Evolutionary conservation across 2,888 invertebrate genomes (phyloP).

Genomic region (Drosophila demipolita): DNA sequence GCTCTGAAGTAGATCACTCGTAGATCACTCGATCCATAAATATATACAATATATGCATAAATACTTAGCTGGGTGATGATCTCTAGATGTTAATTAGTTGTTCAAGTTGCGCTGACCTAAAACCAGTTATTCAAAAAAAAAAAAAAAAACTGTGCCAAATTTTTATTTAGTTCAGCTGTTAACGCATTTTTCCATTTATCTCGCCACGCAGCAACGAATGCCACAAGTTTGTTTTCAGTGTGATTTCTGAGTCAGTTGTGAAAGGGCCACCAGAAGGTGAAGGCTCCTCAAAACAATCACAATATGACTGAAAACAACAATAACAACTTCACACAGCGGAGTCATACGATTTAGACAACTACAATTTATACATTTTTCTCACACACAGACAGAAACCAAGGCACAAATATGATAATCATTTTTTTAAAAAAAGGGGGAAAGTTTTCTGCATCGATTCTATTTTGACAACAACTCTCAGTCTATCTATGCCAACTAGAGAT

Average conservation of each 20-base stretch:
- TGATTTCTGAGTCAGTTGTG: constrained; percentile 28
- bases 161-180: background rate
- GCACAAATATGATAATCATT: constrained; percentile 1
- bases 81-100: constrained; percentile 42
- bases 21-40: constrained; percentile 11
- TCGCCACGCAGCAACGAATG: background rate
- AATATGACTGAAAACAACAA: constrained; percentile 8
- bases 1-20: constrained; percentile 30
- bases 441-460: background rate
- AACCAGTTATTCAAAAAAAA: constrained; percentile 11
- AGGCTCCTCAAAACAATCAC: background rate
- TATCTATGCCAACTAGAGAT: background rate
- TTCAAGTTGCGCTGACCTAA: constrained; percentile 34
- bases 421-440: background rate
- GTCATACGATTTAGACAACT: background rate
- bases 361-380: background rate
- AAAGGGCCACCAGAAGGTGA: constrained; percentile 24
- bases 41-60: constrained; percentile 22
- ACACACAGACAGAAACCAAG: background rate
- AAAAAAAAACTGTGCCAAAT: constrained; percentile 28
- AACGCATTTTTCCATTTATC: background rate
- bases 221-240: constrained; percentile 16
- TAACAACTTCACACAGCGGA: background rate
- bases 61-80: constrained; percentile 22
- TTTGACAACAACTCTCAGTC: background rate